Evolutionary conservation across 2,113 vertebrate species (phyloP).

Genomic region (Rissa tridactyla): DNA sequence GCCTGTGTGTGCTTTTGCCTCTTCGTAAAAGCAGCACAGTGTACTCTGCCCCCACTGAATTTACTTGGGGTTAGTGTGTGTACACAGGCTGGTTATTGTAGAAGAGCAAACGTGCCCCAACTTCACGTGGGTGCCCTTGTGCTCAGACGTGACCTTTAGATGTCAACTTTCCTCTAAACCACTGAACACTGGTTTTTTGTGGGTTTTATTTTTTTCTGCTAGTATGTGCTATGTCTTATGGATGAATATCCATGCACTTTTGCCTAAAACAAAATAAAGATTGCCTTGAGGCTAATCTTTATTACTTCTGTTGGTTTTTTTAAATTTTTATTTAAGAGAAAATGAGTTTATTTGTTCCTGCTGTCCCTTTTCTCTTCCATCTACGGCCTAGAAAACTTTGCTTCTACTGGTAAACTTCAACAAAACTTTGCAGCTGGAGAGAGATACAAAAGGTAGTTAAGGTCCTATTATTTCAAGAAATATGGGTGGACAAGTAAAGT

Average conservation of each 20-base stretch:
- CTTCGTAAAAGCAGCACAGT: neutral
- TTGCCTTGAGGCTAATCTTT: neutral
- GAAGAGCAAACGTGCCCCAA: neutral
- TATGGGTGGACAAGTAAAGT: neutral
- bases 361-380: neutral
- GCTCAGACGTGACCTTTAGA: neutral
- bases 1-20: neutral
- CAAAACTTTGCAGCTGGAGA: neutral
- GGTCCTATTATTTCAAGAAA: neutral
- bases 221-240: rapidly evolving
- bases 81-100: neutral
- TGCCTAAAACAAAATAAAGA: neutral
- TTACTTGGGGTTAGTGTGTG: neutral
- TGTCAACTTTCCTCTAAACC: neutral
- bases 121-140: neutral
- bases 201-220: neutral
- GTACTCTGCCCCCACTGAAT: neutral
- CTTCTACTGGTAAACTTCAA: neutral
- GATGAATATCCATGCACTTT: neutral
- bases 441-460: neutral
- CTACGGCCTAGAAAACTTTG: neutral
- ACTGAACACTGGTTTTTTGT: neutral
- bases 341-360: neutral
- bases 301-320: neutral
- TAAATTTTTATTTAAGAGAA: neutral